Evolutionary conservation across 2,797 vertebrate genomes (phyloP).

Genomic region (Ficedula albicollis): DNA sequence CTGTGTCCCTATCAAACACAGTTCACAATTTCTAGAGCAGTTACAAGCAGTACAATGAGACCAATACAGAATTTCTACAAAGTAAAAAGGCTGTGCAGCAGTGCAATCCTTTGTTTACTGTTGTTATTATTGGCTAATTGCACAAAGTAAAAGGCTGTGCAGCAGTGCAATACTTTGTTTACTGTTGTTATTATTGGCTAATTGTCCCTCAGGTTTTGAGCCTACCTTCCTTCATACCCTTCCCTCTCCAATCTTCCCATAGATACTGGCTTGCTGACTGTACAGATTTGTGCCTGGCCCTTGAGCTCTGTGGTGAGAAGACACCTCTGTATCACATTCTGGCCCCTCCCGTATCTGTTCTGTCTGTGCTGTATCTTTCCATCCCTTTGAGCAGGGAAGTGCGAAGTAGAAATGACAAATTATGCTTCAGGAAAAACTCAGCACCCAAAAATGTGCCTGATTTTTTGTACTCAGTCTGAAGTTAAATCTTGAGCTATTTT

Average conservation of each 20-base stretch:
- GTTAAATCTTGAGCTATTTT: neutral
- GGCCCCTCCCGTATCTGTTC: accelerated
- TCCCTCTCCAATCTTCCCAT: neutral
- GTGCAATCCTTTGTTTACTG: neutral
- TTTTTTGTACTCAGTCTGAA: neutral
- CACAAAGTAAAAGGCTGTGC: neutral
- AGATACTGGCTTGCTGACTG: neutral
- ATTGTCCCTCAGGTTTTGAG: neutral
- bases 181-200: neutral
- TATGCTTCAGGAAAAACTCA: neutral
- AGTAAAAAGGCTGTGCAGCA: neutral
- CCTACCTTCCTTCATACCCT: neutral
- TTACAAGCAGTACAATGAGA: neutral
- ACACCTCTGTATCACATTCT: neutral
- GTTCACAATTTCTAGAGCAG: neutral
- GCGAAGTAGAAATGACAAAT: neutral
- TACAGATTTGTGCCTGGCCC: neutral
- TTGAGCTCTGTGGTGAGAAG: neutral
- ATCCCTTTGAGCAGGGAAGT: neutral
- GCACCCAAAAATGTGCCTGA: neutral
- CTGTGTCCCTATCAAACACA: neutral
- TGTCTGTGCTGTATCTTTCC: neutral
- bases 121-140: neutral
- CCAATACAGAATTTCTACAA: neutral
- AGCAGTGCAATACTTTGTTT: neutral